phyloP scores from a whole-genome alignment of 2,797 vertebrate species.

The Ctenopoma multispine region DNA sequence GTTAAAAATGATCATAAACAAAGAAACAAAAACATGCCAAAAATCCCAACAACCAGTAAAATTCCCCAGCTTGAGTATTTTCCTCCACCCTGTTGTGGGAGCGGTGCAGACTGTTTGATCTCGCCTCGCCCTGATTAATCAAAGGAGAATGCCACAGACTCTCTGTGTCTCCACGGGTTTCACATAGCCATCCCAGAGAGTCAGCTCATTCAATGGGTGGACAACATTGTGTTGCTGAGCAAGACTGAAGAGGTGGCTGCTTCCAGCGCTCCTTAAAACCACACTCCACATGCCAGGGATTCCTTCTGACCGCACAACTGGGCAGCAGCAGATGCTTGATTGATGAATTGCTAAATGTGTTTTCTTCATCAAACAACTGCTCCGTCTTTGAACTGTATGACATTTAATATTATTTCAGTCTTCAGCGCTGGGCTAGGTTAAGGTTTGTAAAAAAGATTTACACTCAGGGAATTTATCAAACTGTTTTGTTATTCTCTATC shows the following conservation, averaged over 20 bases:
- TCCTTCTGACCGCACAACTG: slow-evolving; percentile 74
- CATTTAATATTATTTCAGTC: slow-evolving; percentile 49
- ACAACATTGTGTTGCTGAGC: slow-evolving; percentile 66
- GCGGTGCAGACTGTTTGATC: slow-evolving; percentile 71
- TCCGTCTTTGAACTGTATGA: slow-evolving; percentile 59
- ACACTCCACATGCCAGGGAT: slow-evolving; percentile 74
- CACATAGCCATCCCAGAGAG: slow-evolving; percentile 55
- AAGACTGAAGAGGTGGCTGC: slow-evolving; percentile 70
- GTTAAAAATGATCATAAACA: slow-evolving; percentile 52
- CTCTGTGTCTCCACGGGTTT: slow-evolving; percentile 73
- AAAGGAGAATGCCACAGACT: slow-evolving; percentile 69
- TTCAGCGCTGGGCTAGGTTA: not conserved
- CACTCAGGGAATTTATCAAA: not conserved
- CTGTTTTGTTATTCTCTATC: too few species aligned
- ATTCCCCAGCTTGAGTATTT: slow-evolving; percentile 2
- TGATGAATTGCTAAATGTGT: slow-evolving; percentile 68
- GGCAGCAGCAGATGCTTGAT: slow-evolving; percentile 72
- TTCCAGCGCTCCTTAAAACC: slow-evolving; percentile 72
- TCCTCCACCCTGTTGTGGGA: slow-evolving; percentile 46
- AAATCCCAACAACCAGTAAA: slow-evolving; percentile 16
- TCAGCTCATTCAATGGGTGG: slow-evolving; percentile 44
- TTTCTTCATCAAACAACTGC: slow-evolving; percentile 65
- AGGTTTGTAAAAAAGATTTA: slow-evolving; percentile 4
- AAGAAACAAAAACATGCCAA: slow-evolving; percentile 53
- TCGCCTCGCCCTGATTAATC: slow-evolving; percentile 73